Conservation (phyloP, 2,888 invertebrate genomes). For the Papilio gigon region DNA sequence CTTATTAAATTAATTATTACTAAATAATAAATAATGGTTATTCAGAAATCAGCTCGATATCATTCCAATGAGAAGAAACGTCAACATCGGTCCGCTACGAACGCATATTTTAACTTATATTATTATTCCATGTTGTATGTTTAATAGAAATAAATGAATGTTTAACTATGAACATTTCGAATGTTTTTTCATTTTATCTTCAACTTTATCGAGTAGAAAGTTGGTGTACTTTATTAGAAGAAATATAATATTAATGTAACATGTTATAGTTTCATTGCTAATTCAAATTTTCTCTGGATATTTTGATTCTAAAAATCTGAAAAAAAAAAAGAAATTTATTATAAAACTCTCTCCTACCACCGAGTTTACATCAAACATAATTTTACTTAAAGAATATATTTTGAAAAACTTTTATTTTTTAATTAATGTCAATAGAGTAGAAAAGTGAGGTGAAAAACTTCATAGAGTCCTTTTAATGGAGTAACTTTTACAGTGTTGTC, state of each 20-base stretch:
- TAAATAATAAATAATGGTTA: conserved; percentile 48
- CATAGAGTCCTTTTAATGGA: too few relatives aligned
- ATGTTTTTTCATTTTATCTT: conserved; percentile 66
- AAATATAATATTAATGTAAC: conserved; percentile 72
- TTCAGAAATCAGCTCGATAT: conserved; percentile 73
- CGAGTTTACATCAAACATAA: too few relatives aligned
- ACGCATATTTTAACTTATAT: conserved; percentile 57
- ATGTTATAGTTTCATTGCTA: conserved; percentile 61
- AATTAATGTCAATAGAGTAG: too few relatives aligned
- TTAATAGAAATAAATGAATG: conserved; percentile 76
- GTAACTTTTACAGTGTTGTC: too few relatives aligned
- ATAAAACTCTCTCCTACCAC: background rate
- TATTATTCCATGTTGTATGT: conserved; percentile 77
- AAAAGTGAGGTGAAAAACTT: too few relatives aligned
- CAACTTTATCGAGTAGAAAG: conserved; percentile 59
- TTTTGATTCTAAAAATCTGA: conserved; percentile 54
- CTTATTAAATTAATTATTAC: conserved; percentile 49
- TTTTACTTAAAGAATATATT: background rate
- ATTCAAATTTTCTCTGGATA: conserved; percentile 45
- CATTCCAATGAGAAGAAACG: conserved; percentile 67
- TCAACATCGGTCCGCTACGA: conserved; percentile 66
- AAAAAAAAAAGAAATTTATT: conserved; percentile 42
- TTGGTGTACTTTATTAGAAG: conserved; percentile 75
- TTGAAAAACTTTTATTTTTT: background rate
- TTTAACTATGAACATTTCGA: conserved; percentile 63